These are phyloP conservation scores for Dallia pectoralis DNA, from an alignment of 2,797 vertebrate species.

Conservation along the genomic window DNA sequence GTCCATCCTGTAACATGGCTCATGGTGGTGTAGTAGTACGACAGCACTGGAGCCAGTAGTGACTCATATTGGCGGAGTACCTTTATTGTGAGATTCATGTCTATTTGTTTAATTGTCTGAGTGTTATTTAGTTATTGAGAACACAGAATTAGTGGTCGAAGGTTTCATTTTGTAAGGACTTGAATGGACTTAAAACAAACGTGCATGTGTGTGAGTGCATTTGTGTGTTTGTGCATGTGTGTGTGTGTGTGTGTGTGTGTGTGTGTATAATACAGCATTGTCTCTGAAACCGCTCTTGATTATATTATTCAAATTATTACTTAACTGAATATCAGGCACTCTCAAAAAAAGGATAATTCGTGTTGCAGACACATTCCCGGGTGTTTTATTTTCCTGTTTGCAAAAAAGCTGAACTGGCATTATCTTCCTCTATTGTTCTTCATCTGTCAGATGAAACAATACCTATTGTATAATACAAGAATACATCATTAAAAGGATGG, in stretches of 20 bases:
- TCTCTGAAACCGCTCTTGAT: not conserved
- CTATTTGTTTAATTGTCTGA: slow-evolving; percentile 73
- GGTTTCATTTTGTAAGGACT: not conserved
- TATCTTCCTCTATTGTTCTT: not conserved
- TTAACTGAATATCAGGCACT: not conserved
- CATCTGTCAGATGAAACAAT: not conserved
- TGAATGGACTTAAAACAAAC: not conserved
- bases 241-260: not conserved
- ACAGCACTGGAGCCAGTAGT: slow-evolving; percentile 70
- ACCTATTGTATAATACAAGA: not conserved
- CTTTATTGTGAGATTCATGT: slow-evolving; percentile 77
- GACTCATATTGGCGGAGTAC: slow-evolving; percentile 77
- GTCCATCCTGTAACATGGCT: slow-evolving; percentile 78
- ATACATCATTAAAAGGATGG: not conserved
- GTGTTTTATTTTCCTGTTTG: slow-evolving; percentile 26
- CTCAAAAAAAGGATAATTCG: slow-evolving; percentile 20
- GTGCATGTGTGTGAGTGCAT: slow-evolving; percentile 2
- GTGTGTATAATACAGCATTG: not conserved
- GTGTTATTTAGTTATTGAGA: slow-evolving; percentile 21
- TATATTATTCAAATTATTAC: not conserved
- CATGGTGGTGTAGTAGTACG: slow-evolving; percentile 77
- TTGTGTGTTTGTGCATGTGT: not conserved
- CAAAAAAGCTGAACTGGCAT: slow-evolving; percentile 11
- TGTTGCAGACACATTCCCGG: slow-evolving; percentile 37
- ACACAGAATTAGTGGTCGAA: not conserved